These are phyloP conservation scores for Agrotis puta DNA, from an alignment of 2,888 invertebrate genomes.

Conservation along the genomic window DNA sequence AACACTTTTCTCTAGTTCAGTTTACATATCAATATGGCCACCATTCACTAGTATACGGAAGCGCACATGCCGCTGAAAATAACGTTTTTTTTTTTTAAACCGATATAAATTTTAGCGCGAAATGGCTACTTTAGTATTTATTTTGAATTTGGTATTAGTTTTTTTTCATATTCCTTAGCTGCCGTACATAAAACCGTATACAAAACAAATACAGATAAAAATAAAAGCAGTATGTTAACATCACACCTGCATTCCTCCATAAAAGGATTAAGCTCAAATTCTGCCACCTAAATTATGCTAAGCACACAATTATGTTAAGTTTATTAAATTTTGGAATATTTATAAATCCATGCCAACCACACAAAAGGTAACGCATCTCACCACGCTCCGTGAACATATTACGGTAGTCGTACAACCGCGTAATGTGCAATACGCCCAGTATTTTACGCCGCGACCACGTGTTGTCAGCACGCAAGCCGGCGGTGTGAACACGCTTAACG, in stretches of 20 bases:
- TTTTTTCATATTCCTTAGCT: background rate
- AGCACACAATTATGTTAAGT: background rate
- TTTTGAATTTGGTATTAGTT: conserved; percentile 9
- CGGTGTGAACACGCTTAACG: conserved; percentile 57
- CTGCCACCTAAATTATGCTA: background rate
- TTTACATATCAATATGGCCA: conserved; percentile 26
- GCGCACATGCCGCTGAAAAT: conserved; percentile 1
- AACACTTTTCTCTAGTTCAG: conserved; percentile 18
- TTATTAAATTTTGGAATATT: conserved; percentile 22
- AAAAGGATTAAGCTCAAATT: background rate
- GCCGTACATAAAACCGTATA: background rate
- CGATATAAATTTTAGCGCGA: background rate
- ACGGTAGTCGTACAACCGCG: conserved; percentile 31
- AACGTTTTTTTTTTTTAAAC: conserved; percentile 16
- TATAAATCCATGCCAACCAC: conserved; percentile 33
- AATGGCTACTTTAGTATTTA: background rate
- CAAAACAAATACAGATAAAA: background rate
- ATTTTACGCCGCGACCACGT: conserved; percentile 61
- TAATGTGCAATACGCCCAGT: conserved; percentile 53
- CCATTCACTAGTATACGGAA: conserved; percentile 14
- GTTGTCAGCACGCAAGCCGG: conserved; percentile 54
- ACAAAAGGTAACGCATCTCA: conserved; percentile 25
- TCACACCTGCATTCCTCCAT: too few species aligned
- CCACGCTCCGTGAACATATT: conserved; percentile 11
- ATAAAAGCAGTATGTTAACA: background rate